These are phyloP conservation scores for Gallinago jamesoni DNA, from an alignment of 2,113 vertebrate genomes.

Conservation along the genomic window DNA sequence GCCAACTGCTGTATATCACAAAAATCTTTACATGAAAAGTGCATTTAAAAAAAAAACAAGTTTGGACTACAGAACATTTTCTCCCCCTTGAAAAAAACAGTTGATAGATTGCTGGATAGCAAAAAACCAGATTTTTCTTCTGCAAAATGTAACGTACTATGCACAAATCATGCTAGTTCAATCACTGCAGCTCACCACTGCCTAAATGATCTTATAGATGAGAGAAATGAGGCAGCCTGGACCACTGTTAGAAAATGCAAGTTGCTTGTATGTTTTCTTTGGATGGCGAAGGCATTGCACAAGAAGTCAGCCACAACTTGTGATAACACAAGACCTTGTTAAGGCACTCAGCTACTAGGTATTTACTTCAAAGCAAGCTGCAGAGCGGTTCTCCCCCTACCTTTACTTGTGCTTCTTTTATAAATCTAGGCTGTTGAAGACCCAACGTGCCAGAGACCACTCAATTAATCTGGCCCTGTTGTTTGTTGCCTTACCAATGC, in stretches of 20 bases:
- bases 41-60: not conserved
- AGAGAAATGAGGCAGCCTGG: not conserved
- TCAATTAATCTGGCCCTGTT: not conserved
- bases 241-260: not conserved
- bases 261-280: not conserved
- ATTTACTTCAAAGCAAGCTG: not conserved
- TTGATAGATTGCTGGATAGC: not conserved
- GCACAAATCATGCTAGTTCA: not conserved
- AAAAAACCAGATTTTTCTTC: not conserved
- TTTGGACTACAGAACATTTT: not conserved
- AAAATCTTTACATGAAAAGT: not conserved
- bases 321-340: not conserved
- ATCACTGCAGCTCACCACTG: not conserved
- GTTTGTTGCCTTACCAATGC: constrained; percentile 81
- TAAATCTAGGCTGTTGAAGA: not conserved
- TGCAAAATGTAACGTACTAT: not conserved
- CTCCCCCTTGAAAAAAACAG: not conserved
- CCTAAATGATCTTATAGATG: not conserved
- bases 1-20: not conserved
- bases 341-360: not conserved
- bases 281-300: not conserved
- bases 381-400: accelerated
- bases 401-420: not conserved
- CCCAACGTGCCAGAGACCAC: not conserved
- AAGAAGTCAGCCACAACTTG: not conserved